phyloP scores from a whole-genome alignment of 1,140 invertebrate species.

The Pissodes strobi region DNA sequence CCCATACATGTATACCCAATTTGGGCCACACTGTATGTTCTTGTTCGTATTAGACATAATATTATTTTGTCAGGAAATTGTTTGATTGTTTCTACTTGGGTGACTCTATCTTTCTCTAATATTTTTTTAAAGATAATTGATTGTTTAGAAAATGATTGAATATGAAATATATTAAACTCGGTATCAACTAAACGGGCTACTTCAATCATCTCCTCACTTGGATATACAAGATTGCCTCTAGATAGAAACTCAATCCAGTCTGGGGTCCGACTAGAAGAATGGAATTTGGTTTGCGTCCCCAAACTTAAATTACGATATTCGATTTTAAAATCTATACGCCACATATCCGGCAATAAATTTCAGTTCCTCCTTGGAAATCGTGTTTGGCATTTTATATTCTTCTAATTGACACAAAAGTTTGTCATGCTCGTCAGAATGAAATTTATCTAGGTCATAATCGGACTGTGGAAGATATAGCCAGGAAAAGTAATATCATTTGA shows the following conservation, averaged over 20 bases:
- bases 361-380: slow-evolving; percentile 10
- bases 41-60: slow-evolving; percentile 13
- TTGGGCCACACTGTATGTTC: too few relatives aligned
- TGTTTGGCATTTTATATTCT: slow-evolving; percentile 12
- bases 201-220: not conserved
- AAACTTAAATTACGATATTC: slow-evolving; percentile 26
- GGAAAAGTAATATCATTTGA: too few relatives aligned
- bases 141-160: not conserved
- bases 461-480: too few relatives aligned
- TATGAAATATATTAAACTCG: slow-evolving; percentile 20
- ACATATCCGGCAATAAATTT: slow-evolving; percentile 32
- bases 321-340: slow-evolving; percentile 17
- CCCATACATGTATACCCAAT: too few relatives aligned
- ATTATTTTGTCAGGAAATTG: slow-evolving; percentile 7
- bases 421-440: not conserved
- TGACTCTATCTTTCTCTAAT: not conserved
- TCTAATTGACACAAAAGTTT: too few relatives aligned
- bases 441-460: not conserved
- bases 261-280: not conserved
- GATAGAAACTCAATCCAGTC: not conserved
- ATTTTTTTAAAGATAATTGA: slow-evolving; percentile 19
- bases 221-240: not conserved
- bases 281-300: not conserved
- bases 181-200: too few relatives aligned
- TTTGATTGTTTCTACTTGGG: not conserved